Percentiles rank a stretch among this genome's conserved stretches.
These are phyloP conservation scores for Pemphigus obesinymphae DNA, from an alignment of 1,140 invertebrate genomes.

Conservation along the genomic window DNA sequence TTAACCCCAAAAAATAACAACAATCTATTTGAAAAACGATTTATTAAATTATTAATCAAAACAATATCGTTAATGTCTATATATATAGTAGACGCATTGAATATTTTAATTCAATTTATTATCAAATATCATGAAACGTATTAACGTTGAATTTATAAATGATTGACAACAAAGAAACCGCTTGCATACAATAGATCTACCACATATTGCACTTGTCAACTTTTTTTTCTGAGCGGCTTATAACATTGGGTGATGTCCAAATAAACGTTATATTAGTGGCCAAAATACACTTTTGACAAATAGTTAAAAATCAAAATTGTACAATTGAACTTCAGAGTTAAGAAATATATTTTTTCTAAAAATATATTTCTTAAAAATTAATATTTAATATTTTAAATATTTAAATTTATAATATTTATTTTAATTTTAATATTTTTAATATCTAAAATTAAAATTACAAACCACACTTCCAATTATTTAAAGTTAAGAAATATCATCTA, in stretches of 20 bases:
- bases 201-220: background rate
- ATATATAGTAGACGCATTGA: background rate
- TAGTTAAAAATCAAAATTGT: constrained; percentile 9
- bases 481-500: too few species aligned
- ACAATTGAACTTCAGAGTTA: background rate
- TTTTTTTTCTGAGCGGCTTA: background rate
- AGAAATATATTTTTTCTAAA: background rate
- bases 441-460: background rate
- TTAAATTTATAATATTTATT: too few species aligned
- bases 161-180: background rate
- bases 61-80: background rate
- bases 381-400: too few species aligned
- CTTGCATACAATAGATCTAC: background rate
- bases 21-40: background rate
- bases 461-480: background rate
- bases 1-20: background rate
- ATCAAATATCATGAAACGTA: background rate
- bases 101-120: too few species aligned
- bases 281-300: constrained; percentile 32
- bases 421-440: too few species aligned
- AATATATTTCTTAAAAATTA: too few species aligned
- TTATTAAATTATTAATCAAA: background rate
- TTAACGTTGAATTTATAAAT: background rate
- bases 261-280: constrained; percentile 16
- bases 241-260: constrained; percentile 12